Conservation (phyloP, 2,797 vertebrate species). For the Oryzias sinensis region DNA sequence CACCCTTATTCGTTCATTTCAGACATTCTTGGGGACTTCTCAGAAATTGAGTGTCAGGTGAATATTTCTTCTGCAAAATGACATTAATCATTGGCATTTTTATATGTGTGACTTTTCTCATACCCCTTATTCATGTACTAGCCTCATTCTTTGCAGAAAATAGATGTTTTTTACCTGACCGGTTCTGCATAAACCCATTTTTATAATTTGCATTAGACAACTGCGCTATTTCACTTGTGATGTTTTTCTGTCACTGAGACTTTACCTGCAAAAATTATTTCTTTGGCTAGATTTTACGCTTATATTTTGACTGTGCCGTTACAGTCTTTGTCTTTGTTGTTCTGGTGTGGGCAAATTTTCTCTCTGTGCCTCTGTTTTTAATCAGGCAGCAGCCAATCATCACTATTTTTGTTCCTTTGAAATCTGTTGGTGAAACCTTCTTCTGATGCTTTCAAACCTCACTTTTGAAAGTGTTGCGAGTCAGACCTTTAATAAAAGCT, state of each 20-base stretch:
- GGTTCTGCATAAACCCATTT: slow-evolving; percentile 36
- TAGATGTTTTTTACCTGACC: slow-evolving; percentile 33
- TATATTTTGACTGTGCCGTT: slow-evolving; percentile 20
- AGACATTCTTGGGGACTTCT: no score
- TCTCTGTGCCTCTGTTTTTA: background rate
- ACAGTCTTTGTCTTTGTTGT: slow-evolving; percentile 25
- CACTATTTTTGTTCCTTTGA: slow-evolving; percentile 9
- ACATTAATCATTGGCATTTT: background rate
- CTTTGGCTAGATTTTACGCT: slow-evolving; percentile 1
- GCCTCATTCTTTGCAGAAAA: slow-evolving; percentile 14
- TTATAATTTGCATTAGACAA: slow-evolving; percentile 36
- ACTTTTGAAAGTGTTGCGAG: slow-evolving; percentile 33
- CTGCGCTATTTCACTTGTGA: slow-evolving; percentile 30
- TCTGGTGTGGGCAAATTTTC: slow-evolving; percentile 12
- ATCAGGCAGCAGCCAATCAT: slow-evolving; percentile 6
- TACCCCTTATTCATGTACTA: background rate
- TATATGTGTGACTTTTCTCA: background rate
- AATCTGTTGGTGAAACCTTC: slow-evolving; percentile 6
- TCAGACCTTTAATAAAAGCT: slow-evolving; percentile 35
- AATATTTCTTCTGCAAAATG: no score
- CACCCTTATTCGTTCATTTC: no score
- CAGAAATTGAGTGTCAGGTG: no score
- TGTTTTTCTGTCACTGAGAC: slow-evolving; percentile 23
- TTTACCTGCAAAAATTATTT: slow-evolving; percentile 29
- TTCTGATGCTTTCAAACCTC: slow-evolving; percentile 27